These are phyloP conservation scores for Bellardia pandia DNA, from an alignment of 2,888 invertebrate species.

Conservation along the genomic window DNA sequence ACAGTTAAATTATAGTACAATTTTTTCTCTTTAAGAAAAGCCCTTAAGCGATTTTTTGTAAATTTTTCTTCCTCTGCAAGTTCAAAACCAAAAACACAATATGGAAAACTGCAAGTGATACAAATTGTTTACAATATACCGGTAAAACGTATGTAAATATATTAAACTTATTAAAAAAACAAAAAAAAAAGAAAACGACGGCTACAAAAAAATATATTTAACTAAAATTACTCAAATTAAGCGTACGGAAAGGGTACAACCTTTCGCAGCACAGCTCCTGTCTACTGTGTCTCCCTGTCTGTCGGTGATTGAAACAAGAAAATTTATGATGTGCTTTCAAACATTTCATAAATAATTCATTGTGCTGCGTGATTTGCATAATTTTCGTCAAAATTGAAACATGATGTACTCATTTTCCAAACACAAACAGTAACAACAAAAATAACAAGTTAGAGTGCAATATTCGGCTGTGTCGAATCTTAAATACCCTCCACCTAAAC, in stretches of 20 bases:
- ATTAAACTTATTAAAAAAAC: background rate
- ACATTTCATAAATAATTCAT: conserved; percentile 76
- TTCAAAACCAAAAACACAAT: background rate
- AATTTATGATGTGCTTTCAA: conserved; percentile 75
- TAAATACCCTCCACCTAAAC: no score
- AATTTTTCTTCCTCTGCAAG: conserved; percentile 12
- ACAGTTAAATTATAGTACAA: background rate
- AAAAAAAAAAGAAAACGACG: conserved; percentile 29
- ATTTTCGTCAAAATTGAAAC: conserved; percentile 74
- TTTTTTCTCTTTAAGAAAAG: background rate
- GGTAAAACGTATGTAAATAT: conserved; percentile 59
- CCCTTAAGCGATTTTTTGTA: conserved; percentile 49
- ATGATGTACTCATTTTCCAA: conserved; percentile 48
- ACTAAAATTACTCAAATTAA: conserved; percentile 68
- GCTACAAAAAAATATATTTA: conserved; percentile 54
- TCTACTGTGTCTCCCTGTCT: conserved; percentile 12
- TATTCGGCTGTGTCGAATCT: no score
- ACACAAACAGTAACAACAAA: conserved; percentile 4
- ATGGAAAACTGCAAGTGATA: conserved; percentile 41
- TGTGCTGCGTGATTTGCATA: conserved; percentile 74
- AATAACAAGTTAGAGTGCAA: background rate
- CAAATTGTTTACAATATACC: conserved; percentile 51
- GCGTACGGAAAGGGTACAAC: conserved; percentile 58
- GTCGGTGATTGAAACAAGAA: conserved; percentile 61
- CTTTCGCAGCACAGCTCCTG: conserved; percentile 60